These are phyloP conservation scores for Fregetta grallaria DNA, from an alignment of 2,113 vertebrate genomes.

Conservation along the genomic window DNA sequence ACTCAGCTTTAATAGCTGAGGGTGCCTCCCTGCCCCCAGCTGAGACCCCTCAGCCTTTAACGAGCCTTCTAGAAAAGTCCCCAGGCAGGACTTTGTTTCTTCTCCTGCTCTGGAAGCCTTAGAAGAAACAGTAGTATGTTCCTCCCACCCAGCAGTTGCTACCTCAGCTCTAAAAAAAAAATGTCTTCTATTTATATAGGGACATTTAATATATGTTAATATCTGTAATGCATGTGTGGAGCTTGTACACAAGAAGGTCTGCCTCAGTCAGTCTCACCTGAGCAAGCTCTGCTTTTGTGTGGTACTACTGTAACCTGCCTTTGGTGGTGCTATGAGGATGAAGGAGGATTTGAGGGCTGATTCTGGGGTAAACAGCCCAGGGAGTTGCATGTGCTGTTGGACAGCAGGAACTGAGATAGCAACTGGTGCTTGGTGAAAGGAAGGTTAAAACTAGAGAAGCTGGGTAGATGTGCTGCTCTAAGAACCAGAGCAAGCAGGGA, in stretches of 20 bases:
- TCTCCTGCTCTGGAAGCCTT: accelerated
- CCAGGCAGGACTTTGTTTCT: accelerated
- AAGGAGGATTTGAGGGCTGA: neutral
- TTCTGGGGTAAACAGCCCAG: neutral
- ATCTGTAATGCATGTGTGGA: accelerated
- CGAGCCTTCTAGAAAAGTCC: neutral
- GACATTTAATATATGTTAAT: accelerated
- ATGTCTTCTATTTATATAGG: accelerated
- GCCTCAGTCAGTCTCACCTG: accelerated
- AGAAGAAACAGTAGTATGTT: accelerated
- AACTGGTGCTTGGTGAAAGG: neutral
- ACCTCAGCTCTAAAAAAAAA: accelerated
- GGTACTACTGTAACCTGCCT: neutral
- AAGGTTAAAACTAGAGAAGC: neutral
- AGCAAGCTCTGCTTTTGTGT: neutral
- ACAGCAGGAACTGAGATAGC: neutral
- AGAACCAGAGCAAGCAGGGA: neutral
- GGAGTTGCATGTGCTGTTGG: accelerated
- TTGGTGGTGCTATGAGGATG: accelerated
- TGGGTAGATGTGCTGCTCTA: neutral
- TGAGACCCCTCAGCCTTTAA: neutral
- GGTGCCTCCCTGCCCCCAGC: neutral
- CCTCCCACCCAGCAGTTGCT: accelerated
- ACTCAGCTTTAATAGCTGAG: neutral
- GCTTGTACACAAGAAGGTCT: accelerated